These are phyloP conservation scores for Mus minutoides DNA, from an alignment of 2,797 vertebrate genomes.

Conservation along the genomic window DNA sequence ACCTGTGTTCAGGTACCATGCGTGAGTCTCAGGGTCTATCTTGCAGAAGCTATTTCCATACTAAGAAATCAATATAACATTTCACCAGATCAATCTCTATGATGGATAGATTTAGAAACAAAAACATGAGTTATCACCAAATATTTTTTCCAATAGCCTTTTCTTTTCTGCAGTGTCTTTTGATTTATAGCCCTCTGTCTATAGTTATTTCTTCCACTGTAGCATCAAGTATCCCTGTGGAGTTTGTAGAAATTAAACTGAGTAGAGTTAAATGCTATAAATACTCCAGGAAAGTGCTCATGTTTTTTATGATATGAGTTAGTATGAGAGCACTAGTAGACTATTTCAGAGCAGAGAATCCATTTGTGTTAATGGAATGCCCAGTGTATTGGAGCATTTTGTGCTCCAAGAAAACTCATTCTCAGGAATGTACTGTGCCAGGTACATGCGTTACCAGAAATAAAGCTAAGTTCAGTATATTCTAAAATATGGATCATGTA, in stretches of 20 bases:
- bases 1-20: not conserved
- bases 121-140: slow-evolving; percentile 16
- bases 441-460: slow-evolving; percentile 65
- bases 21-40: not conserved
- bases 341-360: slow-evolving; percentile 56
- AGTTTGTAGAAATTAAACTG: slow-evolving; percentile 56
- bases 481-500: slow-evolving; percentile 33
- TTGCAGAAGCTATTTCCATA: not conserved
- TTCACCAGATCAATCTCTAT: not conserved
- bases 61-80: not conserved
- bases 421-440: slow-evolving; percentile 63
- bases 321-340: not conserved
- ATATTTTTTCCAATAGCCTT: slow-evolving; percentile 22
- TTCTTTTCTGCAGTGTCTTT: slow-evolving; percentile 8
- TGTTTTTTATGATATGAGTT: slow-evolving; percentile 51
- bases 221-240: slow-evolving; percentile 21
- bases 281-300: slow-evolving; percentile 37
- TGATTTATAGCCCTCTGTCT: slow-evolving; percentile 48
- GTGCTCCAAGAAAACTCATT: slow-evolving; percentile 68
- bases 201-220: slow-evolving; percentile 47
- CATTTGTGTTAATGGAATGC: slow-evolving; percentile 55
- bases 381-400: slow-evolving; percentile 45
- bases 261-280: slow-evolving; percentile 65
- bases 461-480: slow-evolving; percentile 62
- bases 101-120: slow-evolving; percentile 48